A percentile compares a stretch with the other conserved stretches of the same genome.
phyloP scores from a whole-genome alignment of 2,113 vertebrate species.

The Campylomormyrus numenius region DNA sequence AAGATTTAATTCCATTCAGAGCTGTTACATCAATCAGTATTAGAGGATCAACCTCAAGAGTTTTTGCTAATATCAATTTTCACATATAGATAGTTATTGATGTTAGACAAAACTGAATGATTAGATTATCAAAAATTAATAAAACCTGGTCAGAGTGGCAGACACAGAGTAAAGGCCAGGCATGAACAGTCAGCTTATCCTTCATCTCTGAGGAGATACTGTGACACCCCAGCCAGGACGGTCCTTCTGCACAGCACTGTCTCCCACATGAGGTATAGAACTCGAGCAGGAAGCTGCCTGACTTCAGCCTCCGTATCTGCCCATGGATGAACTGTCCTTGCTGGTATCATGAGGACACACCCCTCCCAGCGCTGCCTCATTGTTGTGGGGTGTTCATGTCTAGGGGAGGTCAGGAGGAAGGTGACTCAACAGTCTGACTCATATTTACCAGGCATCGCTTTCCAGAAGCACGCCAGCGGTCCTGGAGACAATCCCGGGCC shows the following conservation, averaged over 20 bases:
- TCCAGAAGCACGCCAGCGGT: slow-evolving; percentile 9
- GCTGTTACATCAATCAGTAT: slow-evolving; percentile 55
- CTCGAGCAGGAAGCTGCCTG: slow-evolving; percentile 24
- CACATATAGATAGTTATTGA: slow-evolving; percentile 19
- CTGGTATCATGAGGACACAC: slow-evolving; percentile 19
- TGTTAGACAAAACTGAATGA: slow-evolving; percentile 21
- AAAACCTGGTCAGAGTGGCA: slow-evolving; percentile 14
- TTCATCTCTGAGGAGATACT: slow-evolving; percentile 14
- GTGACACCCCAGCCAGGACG: slow-evolving; percentile 10
- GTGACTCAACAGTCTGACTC: slow-evolving; percentile 45
- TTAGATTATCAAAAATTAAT: neutral
- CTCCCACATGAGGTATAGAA: slow-evolving; percentile 30
- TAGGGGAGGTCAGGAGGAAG: slow-evolving; percentile 28
- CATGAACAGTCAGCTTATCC: neutral
- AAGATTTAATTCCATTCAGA: slow-evolving; percentile 41
- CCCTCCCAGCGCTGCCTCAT: slow-evolving; percentile 27
- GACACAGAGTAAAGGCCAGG: neutral
- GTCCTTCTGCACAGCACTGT: neutral
- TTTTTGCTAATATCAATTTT: slow-evolving; percentile 32
- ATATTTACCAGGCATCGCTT: slow-evolving; percentile 27
- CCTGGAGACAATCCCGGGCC: slow-evolving; percentile 27
- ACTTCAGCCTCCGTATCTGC: slow-evolving; percentile 27
- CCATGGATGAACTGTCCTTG: slow-evolving; percentile 32
- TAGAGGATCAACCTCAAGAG: slow-evolving; percentile 46
- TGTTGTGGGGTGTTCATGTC: slow-evolving; percentile 14